phyloP scores from a whole-genome alignment of 2,797 vertebrate species.

The Mastacembelus armatus region DNA sequence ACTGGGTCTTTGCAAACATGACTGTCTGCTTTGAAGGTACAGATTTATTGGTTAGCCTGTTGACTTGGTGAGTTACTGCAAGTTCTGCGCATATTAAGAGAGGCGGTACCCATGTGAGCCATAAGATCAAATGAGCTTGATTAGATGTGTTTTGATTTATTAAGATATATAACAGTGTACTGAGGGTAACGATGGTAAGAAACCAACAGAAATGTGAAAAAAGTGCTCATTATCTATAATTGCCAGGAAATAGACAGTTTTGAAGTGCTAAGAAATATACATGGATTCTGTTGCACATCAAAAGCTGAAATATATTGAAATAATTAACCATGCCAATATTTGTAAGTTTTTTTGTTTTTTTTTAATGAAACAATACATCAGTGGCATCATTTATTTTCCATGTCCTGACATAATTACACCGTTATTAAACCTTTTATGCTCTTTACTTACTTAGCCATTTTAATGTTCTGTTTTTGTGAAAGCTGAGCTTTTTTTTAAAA shows the following conservation, averaged over 20 bases:
- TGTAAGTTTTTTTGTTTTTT: slow-evolving; percentile 5
- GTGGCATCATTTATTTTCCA: slow-evolving; percentile 17
- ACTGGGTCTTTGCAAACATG: slow-evolving; percentile 59
- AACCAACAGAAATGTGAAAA: slow-evolving; percentile 3
- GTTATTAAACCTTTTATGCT: slow-evolving; percentile 58
- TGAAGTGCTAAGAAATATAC: slow-evolving; percentile 25
- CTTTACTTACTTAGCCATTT: slow-evolving; percentile 60
- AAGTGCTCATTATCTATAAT: background rate
- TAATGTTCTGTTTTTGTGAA: slow-evolving; percentile 52
- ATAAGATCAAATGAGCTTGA: background rate
- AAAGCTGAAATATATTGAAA: background rate
- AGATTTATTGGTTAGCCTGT: slow-evolving; percentile 43
- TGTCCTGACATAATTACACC: slow-evolving; percentile 37
- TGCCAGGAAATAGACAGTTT: background rate
- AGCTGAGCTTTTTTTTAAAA: slow-evolving; percentile 32
- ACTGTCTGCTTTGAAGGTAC: slow-evolving; percentile 49
- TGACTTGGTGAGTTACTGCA: slow-evolving; percentile 29
- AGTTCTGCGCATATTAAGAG: slow-evolving; percentile 3
- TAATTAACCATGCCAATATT: slow-evolving; percentile 15
- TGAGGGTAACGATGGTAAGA: background rate
- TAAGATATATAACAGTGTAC: background rate
- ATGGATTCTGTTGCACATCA: slow-evolving; percentile 1
- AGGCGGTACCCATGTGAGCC: slow-evolving; percentile 1
- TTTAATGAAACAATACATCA: too few species aligned
- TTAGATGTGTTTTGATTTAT: background rate